Base-by-base conservation (phyloP, 2,113 vertebrate genomes). In the Pachycephala philippinensis region DNA sequence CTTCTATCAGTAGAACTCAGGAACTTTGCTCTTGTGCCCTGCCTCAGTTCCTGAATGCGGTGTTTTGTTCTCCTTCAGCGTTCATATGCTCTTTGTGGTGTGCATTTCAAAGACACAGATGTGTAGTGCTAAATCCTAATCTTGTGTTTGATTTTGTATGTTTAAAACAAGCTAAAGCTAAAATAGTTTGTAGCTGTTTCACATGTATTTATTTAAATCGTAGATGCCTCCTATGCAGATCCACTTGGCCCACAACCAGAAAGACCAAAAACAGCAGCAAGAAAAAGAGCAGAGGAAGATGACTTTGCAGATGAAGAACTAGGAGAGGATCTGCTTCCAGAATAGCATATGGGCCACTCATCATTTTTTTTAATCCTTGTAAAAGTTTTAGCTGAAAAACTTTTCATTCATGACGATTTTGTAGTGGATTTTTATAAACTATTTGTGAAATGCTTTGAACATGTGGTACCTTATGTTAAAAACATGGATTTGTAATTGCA, bases 281-380 rank as follows among this genome's bases (percentile, higher is more conserved):
- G 97, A 95, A 99, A 98, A 87, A 98, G 97, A 45, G 37, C 68
- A 1, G 99, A 99, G 7, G 99, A 99, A 15, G 99, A 99, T 72
- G 99, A 99, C 64, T 99, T 99, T 97, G 99, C 98, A 53, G 99
- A 99, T 65, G 99, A 99, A 97, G 99, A 99, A 75, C 95, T 99
- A 71, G 99, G 99, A 97, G 99, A 99, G 13, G 99, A 99, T 97
- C 98, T 99, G 84, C 98, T 99, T 96, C 99, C 99, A 20, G 98
- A 99, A 94, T 99, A 98, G 95, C 60, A 54, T 15, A n/a, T 17
- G 33, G 17, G 30, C 24, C 11, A 15, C 19, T 86, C 30, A 21
- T 15, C 5, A 15, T 22, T 90, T 83, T 83, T 88, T 68, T 44
- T 14, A 84, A 44, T 80, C 6, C 31, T 54, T 91, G 40, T 47